Conservation (phyloP, 2,888 invertebrate genomes). For the Drosophila silvestris region DNA sequence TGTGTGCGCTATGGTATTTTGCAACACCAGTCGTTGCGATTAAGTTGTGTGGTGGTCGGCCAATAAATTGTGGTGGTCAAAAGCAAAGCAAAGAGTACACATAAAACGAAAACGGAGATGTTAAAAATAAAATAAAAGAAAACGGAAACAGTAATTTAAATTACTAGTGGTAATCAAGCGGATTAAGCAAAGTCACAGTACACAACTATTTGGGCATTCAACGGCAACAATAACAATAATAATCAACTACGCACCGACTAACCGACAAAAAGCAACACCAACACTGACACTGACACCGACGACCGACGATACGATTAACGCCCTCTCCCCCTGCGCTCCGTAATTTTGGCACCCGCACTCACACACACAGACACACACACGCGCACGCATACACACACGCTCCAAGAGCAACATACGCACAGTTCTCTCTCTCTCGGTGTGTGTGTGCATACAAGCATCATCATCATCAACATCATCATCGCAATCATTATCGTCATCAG, state of each 20-base stretch:
- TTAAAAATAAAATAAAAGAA: slow-evolving; percentile 69
- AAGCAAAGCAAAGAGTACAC: slow-evolving; percentile 69
- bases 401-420: slow-evolving; percentile 9
- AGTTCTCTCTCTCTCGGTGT: slow-evolving; percentile 10
- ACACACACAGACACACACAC: slow-evolving; percentile 19
- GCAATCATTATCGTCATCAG: slow-evolving; percentile 21
- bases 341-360: slow-evolving; percentile 61
- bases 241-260: slow-evolving; percentile 66
- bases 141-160: slow-evolving; percentile 72
- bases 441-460: slow-evolving; percentile 31
- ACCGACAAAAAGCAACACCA: slow-evolving; percentile 51
- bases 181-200: slow-evolving; percentile 54
- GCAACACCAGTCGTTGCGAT: slow-evolving; percentile 54
- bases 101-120: slow-evolving; percentile 72
- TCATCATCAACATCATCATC: slow-evolving; percentile 23
- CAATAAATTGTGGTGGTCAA: slow-evolving; percentile 67
- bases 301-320: slow-evolving; percentile 65
- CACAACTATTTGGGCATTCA: slow-evolving; percentile 52
- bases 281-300: slow-evolving; percentile 59
- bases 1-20: slow-evolving; percentile 29
- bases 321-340: slow-evolving; percentile 50
- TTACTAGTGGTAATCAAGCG: slow-evolving; percentile 69
- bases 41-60: slow-evolving; percentile 58
- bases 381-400: slow-evolving; percentile 19
- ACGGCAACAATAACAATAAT: slow-evolving; percentile 42